Evolutionary conservation across 1,140 invertebrate species (phyloP).

Genomic region (Aphaenogaster floridana): DNA sequence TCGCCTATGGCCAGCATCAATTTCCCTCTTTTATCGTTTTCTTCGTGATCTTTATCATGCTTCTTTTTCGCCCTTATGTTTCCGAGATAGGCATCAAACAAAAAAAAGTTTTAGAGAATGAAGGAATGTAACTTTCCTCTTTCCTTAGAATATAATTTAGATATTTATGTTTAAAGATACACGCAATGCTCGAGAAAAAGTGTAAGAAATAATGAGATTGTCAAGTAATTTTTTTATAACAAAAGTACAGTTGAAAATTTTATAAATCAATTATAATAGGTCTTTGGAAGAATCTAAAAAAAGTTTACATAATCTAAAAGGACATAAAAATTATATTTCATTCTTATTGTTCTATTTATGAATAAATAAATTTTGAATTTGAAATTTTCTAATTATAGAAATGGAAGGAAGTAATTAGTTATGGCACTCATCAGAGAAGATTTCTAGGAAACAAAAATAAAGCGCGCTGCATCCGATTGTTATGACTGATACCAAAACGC

Average conservation of each 20-base stretch:
- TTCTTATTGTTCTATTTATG: background rate
- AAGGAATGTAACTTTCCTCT: background rate
- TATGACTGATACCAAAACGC: constrained; percentile 20
- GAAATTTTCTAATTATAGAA: background rate
- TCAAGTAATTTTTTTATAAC: background rate
- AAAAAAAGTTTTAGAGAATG: background rate
- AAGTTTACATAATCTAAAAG: background rate
- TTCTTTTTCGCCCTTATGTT: background rate
- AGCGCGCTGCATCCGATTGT: constrained; percentile 18
- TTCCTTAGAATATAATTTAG: background rate
- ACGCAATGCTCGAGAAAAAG: background rate
- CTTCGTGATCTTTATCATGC: constrained; percentile 2
- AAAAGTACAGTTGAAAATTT: background rate
- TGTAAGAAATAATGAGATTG: background rate
- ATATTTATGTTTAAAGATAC: background rate
- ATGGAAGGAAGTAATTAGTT: constrained; percentile 27
- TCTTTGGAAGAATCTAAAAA: background rate
- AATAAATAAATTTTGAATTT: background rate
- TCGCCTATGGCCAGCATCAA: constrained; percentile 11
- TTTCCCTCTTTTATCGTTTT: constrained; percentile 20
- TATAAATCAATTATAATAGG: background rate
- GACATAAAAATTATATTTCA: background rate
- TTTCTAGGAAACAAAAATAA: constrained; percentile 11
- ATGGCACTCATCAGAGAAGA: background rate
- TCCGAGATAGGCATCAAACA: background rate